phyloP scores from a whole-genome alignment of 2,113 vertebrate species.

The Dipodomys merriami region DNA sequence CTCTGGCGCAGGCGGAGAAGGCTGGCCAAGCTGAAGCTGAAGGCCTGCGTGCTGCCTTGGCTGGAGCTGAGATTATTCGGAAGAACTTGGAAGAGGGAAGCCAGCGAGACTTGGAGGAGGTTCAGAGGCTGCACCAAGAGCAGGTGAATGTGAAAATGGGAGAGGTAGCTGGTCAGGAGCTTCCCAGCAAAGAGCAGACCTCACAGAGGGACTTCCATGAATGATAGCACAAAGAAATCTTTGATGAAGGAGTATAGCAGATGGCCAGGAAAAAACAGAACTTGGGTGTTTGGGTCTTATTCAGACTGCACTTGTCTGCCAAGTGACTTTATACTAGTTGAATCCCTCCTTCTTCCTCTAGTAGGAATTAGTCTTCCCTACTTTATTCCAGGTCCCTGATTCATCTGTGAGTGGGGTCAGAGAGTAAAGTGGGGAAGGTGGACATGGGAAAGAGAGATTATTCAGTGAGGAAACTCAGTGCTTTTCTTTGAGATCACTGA shows the following conservation, averaged over 20 bases:
- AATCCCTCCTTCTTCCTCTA: background rate
- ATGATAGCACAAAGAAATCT: background rate
- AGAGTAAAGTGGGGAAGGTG: background rate
- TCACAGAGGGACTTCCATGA: background rate
- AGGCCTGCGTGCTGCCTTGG: conserved; percentile 72
- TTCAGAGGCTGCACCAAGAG: conserved; percentile 71
- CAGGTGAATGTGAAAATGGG: conserved; percentile 62
- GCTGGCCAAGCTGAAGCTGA: conserved; percentile 54
- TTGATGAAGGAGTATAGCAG: background rate
- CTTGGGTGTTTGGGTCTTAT: background rate
- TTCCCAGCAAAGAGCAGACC: background rate
- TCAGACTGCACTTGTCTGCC: background rate
- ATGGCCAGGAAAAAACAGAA: background rate
- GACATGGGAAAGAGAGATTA: background rate
- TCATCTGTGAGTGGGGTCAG: background rate
- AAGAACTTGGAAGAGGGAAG: conserved; percentile 75
- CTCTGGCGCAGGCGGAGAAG: conserved; percentile 57
- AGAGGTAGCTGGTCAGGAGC: background rate
- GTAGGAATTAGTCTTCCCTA: background rate
- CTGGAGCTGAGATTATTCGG: conserved; percentile 62
- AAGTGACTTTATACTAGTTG: background rate
- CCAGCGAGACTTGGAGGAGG: conserved; percentile 66
- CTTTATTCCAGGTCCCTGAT: background rate
- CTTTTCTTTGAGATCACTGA: background rate
- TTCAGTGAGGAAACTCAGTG: background rate